Evolutionary conservation across 2,888 invertebrate species (phyloP).

Genomic region (Tenthredo scrophulariae): DNA sequence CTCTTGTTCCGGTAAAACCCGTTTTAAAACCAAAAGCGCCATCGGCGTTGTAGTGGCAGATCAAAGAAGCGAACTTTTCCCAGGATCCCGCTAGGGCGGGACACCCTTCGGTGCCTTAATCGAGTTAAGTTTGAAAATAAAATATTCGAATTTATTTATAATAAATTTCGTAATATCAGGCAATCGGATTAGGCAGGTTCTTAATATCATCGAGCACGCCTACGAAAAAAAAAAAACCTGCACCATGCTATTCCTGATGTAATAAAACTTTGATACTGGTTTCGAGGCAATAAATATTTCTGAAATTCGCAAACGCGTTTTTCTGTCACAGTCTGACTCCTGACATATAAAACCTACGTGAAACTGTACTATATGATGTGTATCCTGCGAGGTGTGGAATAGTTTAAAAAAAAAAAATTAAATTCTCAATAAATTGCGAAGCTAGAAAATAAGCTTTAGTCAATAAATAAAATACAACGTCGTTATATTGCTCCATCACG

Average conservation of each 20-base stretch:
- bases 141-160: not conserved
- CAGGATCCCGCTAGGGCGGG: conserved; percentile 49
- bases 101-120: conserved; percentile 45
- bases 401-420: not conserved
- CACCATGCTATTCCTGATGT: not conserved
- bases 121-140: not conserved
- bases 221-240: not conserved
- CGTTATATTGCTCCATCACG: not conserved
- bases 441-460: not conserved
- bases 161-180: not conserved
- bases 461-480: not conserved
- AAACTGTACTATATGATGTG: not conserved
- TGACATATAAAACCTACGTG: conserved; percentile 32
- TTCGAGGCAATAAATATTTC: not conserved
- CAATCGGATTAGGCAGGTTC: not conserved
- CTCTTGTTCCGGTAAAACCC: conserved; percentile 52
- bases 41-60: conserved; percentile 24
- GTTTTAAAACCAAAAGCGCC: conserved; percentile 47
- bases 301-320: conserved; percentile 14
- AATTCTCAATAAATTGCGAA: not conserved
- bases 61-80: conserved; percentile 37
- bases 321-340: not conserved
- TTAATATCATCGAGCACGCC: not conserved
- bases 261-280: not conserved
- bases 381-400: not conserved